Evolutionary conservation across 2,113 vertebrate genomes (phyloP).

Genomic region (Corythornis vintsioides): DNA sequence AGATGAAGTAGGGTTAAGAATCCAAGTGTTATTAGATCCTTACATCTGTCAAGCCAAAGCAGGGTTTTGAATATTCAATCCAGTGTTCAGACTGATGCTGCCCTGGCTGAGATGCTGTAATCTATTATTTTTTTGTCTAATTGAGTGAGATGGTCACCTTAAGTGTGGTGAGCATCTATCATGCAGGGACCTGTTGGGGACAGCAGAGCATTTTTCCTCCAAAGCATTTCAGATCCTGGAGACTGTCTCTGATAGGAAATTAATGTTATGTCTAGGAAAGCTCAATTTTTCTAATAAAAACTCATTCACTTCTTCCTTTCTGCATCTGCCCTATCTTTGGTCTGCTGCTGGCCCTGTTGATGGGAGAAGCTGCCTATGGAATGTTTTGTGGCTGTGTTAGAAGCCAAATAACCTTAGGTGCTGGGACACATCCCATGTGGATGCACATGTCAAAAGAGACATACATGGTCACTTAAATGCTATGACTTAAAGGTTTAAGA

Average conservation of each 20-base stretch:
- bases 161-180: neutral
- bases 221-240: neutral
- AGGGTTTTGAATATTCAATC: neutral
- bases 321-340: neutral
- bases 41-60: neutral
- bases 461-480: rapidly evolving
- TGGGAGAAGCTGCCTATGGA: neutral
- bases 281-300: neutral
- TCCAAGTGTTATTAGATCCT: neutral
- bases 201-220: neutral
- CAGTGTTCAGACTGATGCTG: neutral
- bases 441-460: rapidly evolving
- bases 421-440: neutral
- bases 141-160: neutral
- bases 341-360: neutral
- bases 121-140: neutral
- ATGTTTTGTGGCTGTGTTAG: neutral
- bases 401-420: neutral
- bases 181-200: neutral
- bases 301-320: neutral
- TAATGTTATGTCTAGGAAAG: neutral
- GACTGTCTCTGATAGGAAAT: neutral
- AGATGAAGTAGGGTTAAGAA: neutral
- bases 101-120: neutral
- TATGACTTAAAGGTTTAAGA: neutral